Evolutionary conservation across 1,140 invertebrate genomes (phyloP), one percentile per base, ranked within the genome.

Genomic region (Drosophila sulfurigaster): DNA sequence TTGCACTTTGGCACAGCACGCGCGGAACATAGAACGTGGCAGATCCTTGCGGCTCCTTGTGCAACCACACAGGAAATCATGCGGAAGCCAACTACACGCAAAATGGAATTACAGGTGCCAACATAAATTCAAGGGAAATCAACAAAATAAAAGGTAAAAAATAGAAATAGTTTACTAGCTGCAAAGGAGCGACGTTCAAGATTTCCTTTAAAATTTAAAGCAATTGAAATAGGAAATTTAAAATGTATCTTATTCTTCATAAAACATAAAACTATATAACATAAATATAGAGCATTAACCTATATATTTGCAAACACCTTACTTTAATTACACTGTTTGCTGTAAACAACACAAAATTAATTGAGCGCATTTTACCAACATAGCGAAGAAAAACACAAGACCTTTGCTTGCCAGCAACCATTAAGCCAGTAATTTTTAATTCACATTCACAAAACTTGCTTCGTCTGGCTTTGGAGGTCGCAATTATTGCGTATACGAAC

Each of bases 371-470:
- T 11, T 32, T 25, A 25, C 20, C 38, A 11, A 8, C 8, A 10
- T 51, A 1, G 6, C 16, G 20, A 51, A 28, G 6, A n/a, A 49
- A 25, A 25, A 49, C 16, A 6, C 15, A 49, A 49, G 15, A 20
- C 1, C 10, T 10, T 1, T 20, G 6, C 16, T 1, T 62, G 15
- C 56, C n/a, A 59, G 15, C 46, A 41, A 13, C 11, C 71, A 81
- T 48, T 76, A 79, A 79, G 75, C 82, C 82, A 65, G 75, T 78
- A 76, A 73, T 52, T 87, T 68, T 82, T 86, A 88, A 87, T 80
- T 82, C 73, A 80, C 63, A 87, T 85, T 77, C 77, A 74, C 62
- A 48, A 32, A 38, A 38, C 49, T 66, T 38, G 35, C 25, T 70
- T 30, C 13, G 7, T 32, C 20, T 65, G 20, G n/a, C 11, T 43